Base-by-base conservation (phyloP, 2,797 vertebrate species). In the Rhodeus uyekii region DNA sequence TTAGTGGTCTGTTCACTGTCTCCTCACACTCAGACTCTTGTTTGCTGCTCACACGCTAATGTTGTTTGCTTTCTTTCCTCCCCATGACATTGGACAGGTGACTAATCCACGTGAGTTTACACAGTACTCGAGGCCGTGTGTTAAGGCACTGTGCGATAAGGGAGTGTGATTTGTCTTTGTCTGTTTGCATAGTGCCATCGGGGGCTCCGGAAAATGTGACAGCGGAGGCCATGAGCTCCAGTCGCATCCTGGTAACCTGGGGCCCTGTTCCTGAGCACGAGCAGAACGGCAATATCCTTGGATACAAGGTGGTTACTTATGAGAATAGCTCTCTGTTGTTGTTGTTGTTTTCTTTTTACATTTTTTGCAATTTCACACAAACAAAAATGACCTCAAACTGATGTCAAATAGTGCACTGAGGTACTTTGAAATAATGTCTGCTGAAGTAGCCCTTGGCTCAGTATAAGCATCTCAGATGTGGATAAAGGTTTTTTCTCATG, bases 241-340 rank as follows among this genome's bases (percentile, higher is more conserved):
- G 96, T 48, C 95, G 94, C 90, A 98, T 99, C 83, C 92, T 99
- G 60, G 92, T 99, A 90, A 96, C 93, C 0, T 99, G 98, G 98
- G 91, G 94, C 0, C 84, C 95, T 0, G 94, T 98, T 64, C 95
- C 96, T 0, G 95, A 93, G 76, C 85, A 93, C 0, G 95, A 97
- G 89, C 96, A 96, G 90, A 99, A 98, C 0, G 98, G 98, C 72
- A 94, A 96, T 78, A 93, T 99, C 77, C 91, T 99, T 16, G 98
- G 98, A 83, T 99, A 98, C 86, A 99, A 98, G 97, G 98, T 98
- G 91, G 0, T 29, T 78, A 83, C 86, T 84, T 78, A 73, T 76
- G 75, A 55, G 48, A 79, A 42, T 58, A 22, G 18, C 36, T 77
- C 81, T 32, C 72, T 58, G 1, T 67, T 78, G 29, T 29, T 78